Evolutionary conservation across 1,140 invertebrate species (phyloP).

Genomic region (Pseudomyrmex cubaensis): DNA sequence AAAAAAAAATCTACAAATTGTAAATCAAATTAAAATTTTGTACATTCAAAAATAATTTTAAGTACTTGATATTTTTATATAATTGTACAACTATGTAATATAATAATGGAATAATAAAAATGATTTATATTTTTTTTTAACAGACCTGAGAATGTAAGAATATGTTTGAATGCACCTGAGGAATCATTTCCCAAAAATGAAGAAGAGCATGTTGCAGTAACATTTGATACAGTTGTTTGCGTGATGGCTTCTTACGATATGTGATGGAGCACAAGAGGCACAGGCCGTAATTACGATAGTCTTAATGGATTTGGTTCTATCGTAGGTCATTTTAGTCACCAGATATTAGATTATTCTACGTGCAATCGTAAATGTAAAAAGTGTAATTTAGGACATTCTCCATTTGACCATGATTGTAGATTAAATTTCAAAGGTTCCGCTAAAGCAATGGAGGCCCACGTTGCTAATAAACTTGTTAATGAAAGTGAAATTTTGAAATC

Average conservation of each 20-base stretch:
- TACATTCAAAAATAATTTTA: neutral
- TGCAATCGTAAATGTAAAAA: constrained; percentile 1
- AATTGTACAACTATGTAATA: no score
- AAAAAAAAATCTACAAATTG: no score
- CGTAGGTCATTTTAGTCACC: neutral
- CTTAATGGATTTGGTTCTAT: neutral
- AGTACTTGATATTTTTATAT: no score
- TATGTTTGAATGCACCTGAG: neutral
- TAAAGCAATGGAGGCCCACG: constrained; percentile 8
- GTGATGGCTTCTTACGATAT: constrained; percentile 16
- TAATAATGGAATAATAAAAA: neutral
- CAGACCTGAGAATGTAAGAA: neutral
- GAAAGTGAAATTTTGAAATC: neutral
- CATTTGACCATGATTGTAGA: neutral
- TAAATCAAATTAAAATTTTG: no score
- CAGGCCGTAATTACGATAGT: neutral
- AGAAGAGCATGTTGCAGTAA: neutral
- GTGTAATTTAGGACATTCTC: neutral
- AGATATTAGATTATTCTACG: neutral
- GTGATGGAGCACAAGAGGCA: neutral
- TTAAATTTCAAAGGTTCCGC: neutral
- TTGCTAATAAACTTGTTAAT: neutral
- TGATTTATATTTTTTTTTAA: neutral
- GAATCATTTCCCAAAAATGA: neutral
- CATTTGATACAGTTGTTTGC: neutral